Evolutionary conservation across 2,797 vertebrate species (phyloP), one percentile per base, ranked within the genome.

Genomic region (Dermochelys coriacea): DNA sequence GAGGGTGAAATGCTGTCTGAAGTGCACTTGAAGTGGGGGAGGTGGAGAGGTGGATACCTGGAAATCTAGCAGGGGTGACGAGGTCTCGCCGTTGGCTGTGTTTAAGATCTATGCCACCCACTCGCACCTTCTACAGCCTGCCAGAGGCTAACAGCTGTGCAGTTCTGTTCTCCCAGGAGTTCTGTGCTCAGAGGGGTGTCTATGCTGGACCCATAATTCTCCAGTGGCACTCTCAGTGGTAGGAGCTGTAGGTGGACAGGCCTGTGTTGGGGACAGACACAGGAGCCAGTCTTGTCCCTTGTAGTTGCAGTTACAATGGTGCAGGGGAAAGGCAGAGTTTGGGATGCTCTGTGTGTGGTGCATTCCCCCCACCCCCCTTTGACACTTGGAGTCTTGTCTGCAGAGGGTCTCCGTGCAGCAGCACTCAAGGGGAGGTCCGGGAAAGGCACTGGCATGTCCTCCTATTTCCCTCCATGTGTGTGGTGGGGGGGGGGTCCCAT

Each of bases 401-500:
- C 64, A 71, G 64, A 23, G 21, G 64, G n/a, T 71, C n/a, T 41
- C 64, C 23, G 18, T 27, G 45, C 14, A 49, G 25, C 74, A 45
- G 27, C 6, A 5, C 74, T 29, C 41, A 15, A 47, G 41, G 23
- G 41, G 41, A 64, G 37, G 21, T 25, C 5, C 1, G 74, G 68
- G 71, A 27, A 45, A 71, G 21, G 21, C 68, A 23, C 19, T 37
- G 12, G 19, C 23, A 25, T n/a, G 25, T 47, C 41, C 41, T 75
- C 41, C 6, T 23, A 27, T 47, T 6, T 29, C n/a, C 34, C 18
- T 15, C 34, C 37, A 41, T 41, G 18, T 19, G 41, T 41, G 41
- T 41, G n/a, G n/a, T n/a, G n/a, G 21, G 8, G 27, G 4, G 5
- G 64, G 3, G 21, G 3, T 45, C 6, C 6, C 19, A 7, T 45